These are phyloP conservation scores for Gasterosteus nipponicus DNA, from an alignment of 2,113 vertebrate species.

Conservation along the genomic window DNA sequence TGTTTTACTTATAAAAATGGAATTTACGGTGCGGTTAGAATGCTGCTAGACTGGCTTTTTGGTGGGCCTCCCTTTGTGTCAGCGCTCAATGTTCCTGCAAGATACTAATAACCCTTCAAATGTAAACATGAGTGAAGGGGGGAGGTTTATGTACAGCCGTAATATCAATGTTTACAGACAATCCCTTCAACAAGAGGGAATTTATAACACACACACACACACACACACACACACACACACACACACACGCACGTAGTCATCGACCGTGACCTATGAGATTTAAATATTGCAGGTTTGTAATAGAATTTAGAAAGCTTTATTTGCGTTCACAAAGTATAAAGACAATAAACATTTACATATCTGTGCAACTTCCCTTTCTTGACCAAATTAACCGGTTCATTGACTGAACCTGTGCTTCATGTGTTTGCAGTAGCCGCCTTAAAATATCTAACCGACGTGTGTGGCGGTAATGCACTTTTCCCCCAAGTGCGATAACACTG, in stretches of 20 bases:
- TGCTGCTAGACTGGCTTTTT: not conserved
- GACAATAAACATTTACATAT: not conserved
- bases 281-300: not conserved
- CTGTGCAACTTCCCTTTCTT: slow-evolving; percentile 12
- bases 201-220: not conserved
- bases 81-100: too few relatives aligned
- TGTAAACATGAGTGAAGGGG: too few relatives aligned
- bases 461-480: slow-evolving; percentile 7
- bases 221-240: too few relatives aligned
- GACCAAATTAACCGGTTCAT: slow-evolving; percentile 7
- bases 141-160: too few relatives aligned
- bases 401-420: slow-evolving; percentile 26
- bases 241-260: too few relatives aligned
- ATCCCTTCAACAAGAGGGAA: too few relatives aligned
- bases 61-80: not conserved
- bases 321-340: not conserved
- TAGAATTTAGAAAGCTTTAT: not conserved
- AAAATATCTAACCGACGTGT: not conserved
- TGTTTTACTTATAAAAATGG: not conserved
- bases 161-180: not conserved
- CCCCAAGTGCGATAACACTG: not conserved
- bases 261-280: not conserved
- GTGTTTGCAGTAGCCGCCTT: slow-evolving; percentile 9
- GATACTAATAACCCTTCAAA: too few relatives aligned
- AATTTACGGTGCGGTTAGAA: not conserved